Evolutionary conservation across 2,797 vertebrate species (phyloP), one percentile per base, ranked within the genome.

Genomic region (Neopelma chrysocephalum): DNA sequence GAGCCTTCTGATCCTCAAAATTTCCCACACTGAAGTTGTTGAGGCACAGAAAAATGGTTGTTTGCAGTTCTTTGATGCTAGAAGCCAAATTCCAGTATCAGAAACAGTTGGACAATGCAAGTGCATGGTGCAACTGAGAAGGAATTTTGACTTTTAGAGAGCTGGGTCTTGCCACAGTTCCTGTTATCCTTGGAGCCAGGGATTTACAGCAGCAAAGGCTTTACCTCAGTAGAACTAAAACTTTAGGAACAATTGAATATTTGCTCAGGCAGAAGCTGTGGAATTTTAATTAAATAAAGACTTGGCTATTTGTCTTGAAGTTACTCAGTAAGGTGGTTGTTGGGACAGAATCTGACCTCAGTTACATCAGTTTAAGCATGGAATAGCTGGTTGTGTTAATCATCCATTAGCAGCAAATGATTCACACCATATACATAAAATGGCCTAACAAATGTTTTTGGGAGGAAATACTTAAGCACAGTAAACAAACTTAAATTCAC

Each of bases 191-290:
- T 70, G 70, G 29, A 90, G 70, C 13, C 34, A 38, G 10, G 11
- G 34, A 76, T 90, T 91, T 82, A 66, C 40, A 88, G 58, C 38
- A 80, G 56, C 58, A 51, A 36, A 79, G 29, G 43, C 38, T 93
- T 92, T 92, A 84, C 50, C 22, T 90, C n/a, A 8, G 53, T 50
- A 36, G 47, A 76, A 84, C 62, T 79, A 77, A 93, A 93, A 92
- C 43, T 70, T 68, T 0, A 66, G 26, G 48, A 90, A 56, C 40
- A 94, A 80, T 16, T 50, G n/a, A 73, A 32, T 89, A 56, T 89
- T 88, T 95, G 29, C 34, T 53, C 27, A 64, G 71, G 70, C 56
- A 92, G 43, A 94, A 87, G 26, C 51, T 87, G 47, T 82, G 70
- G 51, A 82, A 89, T 89, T 90, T 53, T 78, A 83, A 38, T 76